Conservation (phyloP, 2,797 vertebrate genomes). For the Centropyge bicolor region DNA sequence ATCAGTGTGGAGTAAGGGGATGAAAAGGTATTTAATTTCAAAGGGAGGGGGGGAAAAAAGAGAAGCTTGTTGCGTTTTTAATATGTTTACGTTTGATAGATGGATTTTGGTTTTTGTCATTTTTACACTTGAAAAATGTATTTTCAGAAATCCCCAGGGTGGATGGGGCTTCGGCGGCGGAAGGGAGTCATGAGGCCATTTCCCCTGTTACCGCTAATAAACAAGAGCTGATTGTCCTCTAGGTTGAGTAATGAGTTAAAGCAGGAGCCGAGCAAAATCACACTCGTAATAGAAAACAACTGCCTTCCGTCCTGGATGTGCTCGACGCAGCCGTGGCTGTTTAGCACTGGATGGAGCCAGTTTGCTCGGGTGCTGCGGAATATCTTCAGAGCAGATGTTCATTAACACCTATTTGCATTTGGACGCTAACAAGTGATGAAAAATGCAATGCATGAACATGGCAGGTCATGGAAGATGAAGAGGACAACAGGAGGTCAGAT, state of each 20-base stretch:
- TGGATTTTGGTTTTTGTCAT: conserved; percentile 15
- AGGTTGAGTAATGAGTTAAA: conserved; percentile 64
- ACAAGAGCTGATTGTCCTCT: conserved; percentile 59
- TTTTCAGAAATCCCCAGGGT: conserved; percentile 38
- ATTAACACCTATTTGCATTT: conserved; percentile 39
- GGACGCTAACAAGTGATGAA: conserved; percentile 3
- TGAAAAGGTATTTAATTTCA: not conserved
- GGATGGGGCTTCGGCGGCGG: conserved; percentile 19
- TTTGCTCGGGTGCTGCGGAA: conserved; percentile 47
- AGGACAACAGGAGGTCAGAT: conserved; percentile 18
- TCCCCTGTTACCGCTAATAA: conserved; percentile 71
- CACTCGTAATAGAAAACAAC: conserved; percentile 62
- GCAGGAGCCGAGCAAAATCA: conserved; percentile 61
- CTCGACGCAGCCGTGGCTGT: conserved; percentile 15
- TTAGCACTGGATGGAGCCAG: conserved; percentile 17
- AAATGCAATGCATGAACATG: conserved; percentile 10
- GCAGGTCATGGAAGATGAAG: conserved; percentile 28
- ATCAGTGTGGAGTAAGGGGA: conserved; percentile 33
- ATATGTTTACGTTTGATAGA: conserved; percentile 22
- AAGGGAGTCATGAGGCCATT: conserved; percentile 59
- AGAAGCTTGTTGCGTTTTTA: conserved; percentile 6
- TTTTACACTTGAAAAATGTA: conserved; percentile 42
- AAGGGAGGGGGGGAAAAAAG: not conserved
- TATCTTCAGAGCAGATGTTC: conserved; percentile 34
- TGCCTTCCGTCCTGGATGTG: conserved; percentile 36